Evolutionary conservation across 2,113 vertebrate genomes (phyloP), one percentile per base, ranked within the genome.

Genomic region (Brachyhypopomus occidentalis): DNA sequence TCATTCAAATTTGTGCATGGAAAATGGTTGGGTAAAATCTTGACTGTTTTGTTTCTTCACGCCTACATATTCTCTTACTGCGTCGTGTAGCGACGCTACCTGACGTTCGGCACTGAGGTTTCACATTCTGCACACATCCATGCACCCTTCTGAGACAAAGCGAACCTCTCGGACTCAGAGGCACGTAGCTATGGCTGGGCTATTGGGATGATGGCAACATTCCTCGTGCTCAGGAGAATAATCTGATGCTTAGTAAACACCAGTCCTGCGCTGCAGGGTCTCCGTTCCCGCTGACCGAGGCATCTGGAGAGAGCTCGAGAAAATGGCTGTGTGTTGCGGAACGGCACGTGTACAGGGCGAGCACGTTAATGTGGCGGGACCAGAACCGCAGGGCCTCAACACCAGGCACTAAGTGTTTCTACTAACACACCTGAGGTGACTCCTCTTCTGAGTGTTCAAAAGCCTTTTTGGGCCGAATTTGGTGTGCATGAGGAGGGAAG

Each of bases 221-320:
- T 64, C 75, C 41, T 81, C 81, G 78, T 75, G 86, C 73, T 78
- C 52, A 52, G 62, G 76, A 81, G 55, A 85, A 87, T 83, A 85
- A 76, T 87, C 59, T 62, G 73, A 80, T 74, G 56, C 25, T 55
- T 67, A 55, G 71, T 81, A 79, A 81, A 87, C 71, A 75, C 67
- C 48, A 41, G 38, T 58, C 69, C 60, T 30, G 38, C 2, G 5
- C 78, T 67, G 45, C 11, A 22, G 59, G 67, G 23, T 1, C 11
- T 14, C 6, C 20, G 38, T 63, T 66, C 66, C 78, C 80, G 72
- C 45, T 77, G 73, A 77, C 22, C 36, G 14, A 23, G 23, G 69
- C 34, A 9, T 36, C 45, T 52, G 2, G 45, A 52, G 45, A n/a
- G n/a, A 62, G 30, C 48, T 52, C 11, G 14, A 69, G 11, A 27